Base-by-base conservation (phyloP, 2,113 vertebrate species). In the Ailuropoda melanoleuca region DNA sequence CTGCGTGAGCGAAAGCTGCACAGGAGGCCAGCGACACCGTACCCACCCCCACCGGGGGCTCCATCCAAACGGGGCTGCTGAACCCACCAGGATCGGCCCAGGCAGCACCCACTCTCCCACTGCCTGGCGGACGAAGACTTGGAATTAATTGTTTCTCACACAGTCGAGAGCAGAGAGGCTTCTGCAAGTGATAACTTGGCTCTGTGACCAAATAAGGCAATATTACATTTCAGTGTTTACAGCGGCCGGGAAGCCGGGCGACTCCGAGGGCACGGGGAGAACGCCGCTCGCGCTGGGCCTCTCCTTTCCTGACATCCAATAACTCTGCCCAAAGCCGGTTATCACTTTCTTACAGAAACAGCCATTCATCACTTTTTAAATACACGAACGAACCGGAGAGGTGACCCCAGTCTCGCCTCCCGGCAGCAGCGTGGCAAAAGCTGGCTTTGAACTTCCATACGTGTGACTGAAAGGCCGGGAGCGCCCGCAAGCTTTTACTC, bases 191-290 rank as follows among this genome's bases (percentile, higher is more conserved):
- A 98, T 98, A 97, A 95, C 94, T 96, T n/a, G 96, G 97, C 96
- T 96, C 98, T 92, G 98, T 98, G 96, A 97, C 99, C 99, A 99
- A 99, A 99, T 98, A 99, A 99, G 99, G 99, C 72, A 97, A 99
- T 93, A 96, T 97, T 98, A 97, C 98, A 98, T 98, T 97, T 97
- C 97, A 92, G 72, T 99, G 99, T 99, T 99, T 98, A 99, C 93
- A 98, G 98, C 97, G 94, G 97, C 90, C 89, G 95, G 86, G 97
- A 97, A 97, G 98, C 96, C 91, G 10, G 93, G 98, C 60, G 4
- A 97, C 97, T 97, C 98, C 80, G 97, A 94, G 95, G 98, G 98
- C 98, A 97, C 4, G 84, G 97, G 94, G 97, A 86, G 98, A 97
- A 98, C 82, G 96, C 90, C 53, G 98, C 82, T 92, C 94, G 53